Percentiles rank a stretch among this genome's conserved stretches.
These are phyloP conservation scores for Suillia variegata DNA, from an alignment of 2,888 invertebrate genomes.

Conservation along the genomic window DNA sequence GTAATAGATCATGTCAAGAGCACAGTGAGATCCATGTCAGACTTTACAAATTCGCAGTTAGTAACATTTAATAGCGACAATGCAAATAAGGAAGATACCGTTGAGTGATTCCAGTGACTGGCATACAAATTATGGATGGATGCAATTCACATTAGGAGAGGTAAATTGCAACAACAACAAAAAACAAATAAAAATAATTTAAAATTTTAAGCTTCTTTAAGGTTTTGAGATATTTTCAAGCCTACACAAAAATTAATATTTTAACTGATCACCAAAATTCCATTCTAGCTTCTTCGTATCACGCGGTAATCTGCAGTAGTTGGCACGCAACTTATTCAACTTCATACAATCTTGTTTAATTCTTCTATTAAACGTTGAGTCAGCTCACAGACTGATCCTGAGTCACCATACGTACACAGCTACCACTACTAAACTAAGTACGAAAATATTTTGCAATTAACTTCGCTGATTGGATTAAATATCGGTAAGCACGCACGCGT, in stretches of 20 bases:
- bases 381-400: not conserved
- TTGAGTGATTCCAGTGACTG: not conserved
- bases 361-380: not conserved
- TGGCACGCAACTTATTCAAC: not conserved
- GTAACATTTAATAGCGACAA: not conserved
- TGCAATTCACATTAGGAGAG: not conserved
- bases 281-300: not conserved
- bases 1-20: slow-evolving; percentile 8
- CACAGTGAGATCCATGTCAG: not conserved
- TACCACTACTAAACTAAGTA: not conserved
- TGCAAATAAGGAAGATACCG: slow-evolving; percentile 19
- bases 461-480: slow-evolving; percentile 48
- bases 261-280: not conserved
- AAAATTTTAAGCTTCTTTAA: too few relatives aligned
- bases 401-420: not conserved
- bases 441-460: slow-evolving; percentile 43
- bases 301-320: not conserved
- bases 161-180: not conserved
- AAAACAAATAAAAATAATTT: too few relatives aligned
- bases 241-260: not conserved
- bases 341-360: too few relatives aligned
- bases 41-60: not conserved
- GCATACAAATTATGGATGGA: not conserved
- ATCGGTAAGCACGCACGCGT: slow-evolving; percentile 48
- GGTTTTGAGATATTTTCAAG: not conserved